Evolutionary conservation across 2,113 vertebrate genomes (phyloP).

Genomic region (Brachyhypopomus gauderio): DNA sequence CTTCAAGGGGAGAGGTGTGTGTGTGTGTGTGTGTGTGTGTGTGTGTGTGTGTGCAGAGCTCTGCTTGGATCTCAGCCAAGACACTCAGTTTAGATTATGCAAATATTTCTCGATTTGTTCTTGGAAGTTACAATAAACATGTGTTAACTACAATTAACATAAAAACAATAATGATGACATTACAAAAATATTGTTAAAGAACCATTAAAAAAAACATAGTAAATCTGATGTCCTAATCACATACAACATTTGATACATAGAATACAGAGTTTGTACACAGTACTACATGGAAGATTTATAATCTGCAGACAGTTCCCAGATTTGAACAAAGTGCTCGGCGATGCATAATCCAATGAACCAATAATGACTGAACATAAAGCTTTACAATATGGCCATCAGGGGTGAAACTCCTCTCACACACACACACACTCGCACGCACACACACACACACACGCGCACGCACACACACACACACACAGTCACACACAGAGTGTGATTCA

Average conservation of each 20-base stretch:
- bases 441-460: neutral
- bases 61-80: constrained; percentile 12
- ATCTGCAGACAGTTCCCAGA: neutral
- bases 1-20: neutral
- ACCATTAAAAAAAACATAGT: neutral
- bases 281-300: neutral
- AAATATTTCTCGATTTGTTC: constrained; percentile 19
- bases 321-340: neutral
- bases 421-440: neutral
- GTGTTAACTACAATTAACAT: neutral
- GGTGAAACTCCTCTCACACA: constrained; percentile 27
- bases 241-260: too few relatives aligned
- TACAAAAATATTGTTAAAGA: neutral
- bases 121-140: neutral
- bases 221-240: neutral
- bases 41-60: neutral
- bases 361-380: constrained; percentile 36
- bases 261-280: too few relatives aligned
- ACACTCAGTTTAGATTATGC: neutral
- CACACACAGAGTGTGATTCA: constrained; percentile 38
- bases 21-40: too few relatives aligned
- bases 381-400: constrained; percentile 43
- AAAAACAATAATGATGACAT: neutral
- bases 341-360: neutral
- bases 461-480: constrained; percentile 24